Percentiles rank a stretch among this genome's conserved stretches.
phyloP scores from a whole-genome alignment of 2,113 vertebrate genomes.

The Zapornia atra region DNA sequence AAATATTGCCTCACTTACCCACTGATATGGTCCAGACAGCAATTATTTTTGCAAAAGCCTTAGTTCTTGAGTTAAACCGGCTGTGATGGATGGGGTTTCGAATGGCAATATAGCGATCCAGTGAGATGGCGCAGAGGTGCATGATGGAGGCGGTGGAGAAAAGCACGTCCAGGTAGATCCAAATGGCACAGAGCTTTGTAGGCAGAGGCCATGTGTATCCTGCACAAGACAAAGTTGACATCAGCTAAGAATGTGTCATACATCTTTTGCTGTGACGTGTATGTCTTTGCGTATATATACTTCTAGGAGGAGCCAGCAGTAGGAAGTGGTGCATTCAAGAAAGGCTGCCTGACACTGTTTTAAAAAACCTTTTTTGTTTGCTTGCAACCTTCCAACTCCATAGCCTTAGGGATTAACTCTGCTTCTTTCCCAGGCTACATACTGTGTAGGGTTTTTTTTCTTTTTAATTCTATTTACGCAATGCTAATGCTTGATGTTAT shows the following conservation, averaged over 20 bases:
- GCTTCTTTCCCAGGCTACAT: neutral
- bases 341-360: neutral
- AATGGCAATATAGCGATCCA: conserved; percentile 96
- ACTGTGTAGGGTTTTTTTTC: neutral
- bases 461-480: neutral
- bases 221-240: conserved; percentile 47
- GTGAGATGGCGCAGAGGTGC: conserved; percentile 96
- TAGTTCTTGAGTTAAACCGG: conserved; percentile 93
- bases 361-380: neutral
- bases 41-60: conserved; percentile 92
- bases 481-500: neutral
- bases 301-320: neutral
- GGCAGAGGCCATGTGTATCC: conserved; percentile 93
- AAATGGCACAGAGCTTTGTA: conserved; percentile 86
- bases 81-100: conserved; percentile 94
- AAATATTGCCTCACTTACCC: conserved; percentile 78
- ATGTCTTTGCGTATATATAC: too few species aligned
- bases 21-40: conserved; percentile 96
- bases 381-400: neutral
- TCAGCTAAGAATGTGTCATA: neutral
- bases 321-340: neutral
- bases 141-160: conserved; percentile 98
- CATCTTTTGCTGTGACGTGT: neutral
- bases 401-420: neutral
- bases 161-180: conserved; percentile 97